phyloP scores from a whole-genome alignment of 2,797 vertebrate species.

The Lutra lutra region DNA sequence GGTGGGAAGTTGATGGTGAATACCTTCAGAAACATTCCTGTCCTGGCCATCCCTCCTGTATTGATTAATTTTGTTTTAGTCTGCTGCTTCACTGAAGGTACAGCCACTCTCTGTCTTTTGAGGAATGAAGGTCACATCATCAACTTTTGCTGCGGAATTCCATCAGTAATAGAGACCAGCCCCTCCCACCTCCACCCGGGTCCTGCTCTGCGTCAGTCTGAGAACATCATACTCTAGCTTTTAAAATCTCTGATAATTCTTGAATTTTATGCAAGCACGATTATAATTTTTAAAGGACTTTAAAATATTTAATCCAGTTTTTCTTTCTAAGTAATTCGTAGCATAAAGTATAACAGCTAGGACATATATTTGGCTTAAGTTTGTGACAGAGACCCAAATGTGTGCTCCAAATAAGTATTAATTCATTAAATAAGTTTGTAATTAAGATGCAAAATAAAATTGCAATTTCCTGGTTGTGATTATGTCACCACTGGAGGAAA shows the following conservation, averaged over 20 bases:
- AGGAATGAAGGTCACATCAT: neutral
- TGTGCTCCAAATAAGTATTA: neutral
- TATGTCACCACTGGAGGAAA: neutral
- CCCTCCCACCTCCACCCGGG: neutral
- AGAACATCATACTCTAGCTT: neutral
- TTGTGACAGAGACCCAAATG: neutral
- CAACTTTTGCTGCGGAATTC: neutral
- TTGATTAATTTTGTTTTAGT: neutral
- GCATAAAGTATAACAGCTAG: neutral
- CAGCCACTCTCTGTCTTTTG: neutral
- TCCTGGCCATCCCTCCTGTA: neutral
- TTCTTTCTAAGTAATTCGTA: conserved; percentile 13
- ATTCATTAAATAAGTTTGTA: neutral
- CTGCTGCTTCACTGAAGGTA: neutral
- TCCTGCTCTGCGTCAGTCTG: neutral
- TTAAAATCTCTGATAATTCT: neutral
- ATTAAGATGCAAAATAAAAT: neutral
- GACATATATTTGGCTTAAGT: neutral
- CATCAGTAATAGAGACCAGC: neutral
- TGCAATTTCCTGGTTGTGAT: neutral
- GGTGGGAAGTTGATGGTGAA: neutral
- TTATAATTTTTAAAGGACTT: neutral
- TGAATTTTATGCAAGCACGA: neutral
- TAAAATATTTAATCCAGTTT: neutral
- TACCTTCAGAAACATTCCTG: neutral